These are phyloP conservation scores for Prinia subflava DNA, from an alignment of 2,113 vertebrate species.

Conservation along the genomic window DNA sequence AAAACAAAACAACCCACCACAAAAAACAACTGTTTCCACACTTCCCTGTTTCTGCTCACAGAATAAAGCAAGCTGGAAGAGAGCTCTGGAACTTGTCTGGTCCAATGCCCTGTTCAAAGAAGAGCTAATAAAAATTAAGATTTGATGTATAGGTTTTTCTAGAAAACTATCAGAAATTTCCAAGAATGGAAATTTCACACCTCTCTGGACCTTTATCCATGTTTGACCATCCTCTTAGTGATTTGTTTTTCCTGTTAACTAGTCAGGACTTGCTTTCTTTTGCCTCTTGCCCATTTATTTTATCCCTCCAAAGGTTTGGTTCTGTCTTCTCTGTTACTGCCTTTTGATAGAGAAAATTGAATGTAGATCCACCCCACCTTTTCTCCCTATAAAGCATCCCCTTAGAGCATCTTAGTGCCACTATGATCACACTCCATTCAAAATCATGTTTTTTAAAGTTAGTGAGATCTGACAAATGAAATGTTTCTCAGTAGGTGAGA, in stretches of 20 bases:
- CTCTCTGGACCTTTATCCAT: background rate
- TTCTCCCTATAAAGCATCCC: background rate
- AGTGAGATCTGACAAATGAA: background rate
- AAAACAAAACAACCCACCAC: no score
- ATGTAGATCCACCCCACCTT: background rate
- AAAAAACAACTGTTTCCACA: background rate
- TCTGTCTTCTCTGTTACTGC: background rate
- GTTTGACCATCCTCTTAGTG: rapidly evolving
- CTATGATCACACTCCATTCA: background rate
- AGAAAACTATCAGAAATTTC: background rate
- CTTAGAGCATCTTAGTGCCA: background rate
- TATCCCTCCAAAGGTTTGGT: background rate
- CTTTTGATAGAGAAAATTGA: background rate
- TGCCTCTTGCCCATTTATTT: background rate
- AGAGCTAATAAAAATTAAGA: background rate
- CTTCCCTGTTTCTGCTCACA: background rate
- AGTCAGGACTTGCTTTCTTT: background rate
- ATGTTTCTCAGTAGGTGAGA: background rate
- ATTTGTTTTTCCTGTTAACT: background rate
- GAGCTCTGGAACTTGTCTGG: background rate
- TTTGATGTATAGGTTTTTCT: background rate
- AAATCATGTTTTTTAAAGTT: background rate
- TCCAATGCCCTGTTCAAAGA: background rate
- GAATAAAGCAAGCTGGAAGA: background rate
- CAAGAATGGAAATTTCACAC: background rate